Base-by-base conservation (phyloP, 2,113 vertebrate species). In the Nothocercus nigrocapillus region DNA sequence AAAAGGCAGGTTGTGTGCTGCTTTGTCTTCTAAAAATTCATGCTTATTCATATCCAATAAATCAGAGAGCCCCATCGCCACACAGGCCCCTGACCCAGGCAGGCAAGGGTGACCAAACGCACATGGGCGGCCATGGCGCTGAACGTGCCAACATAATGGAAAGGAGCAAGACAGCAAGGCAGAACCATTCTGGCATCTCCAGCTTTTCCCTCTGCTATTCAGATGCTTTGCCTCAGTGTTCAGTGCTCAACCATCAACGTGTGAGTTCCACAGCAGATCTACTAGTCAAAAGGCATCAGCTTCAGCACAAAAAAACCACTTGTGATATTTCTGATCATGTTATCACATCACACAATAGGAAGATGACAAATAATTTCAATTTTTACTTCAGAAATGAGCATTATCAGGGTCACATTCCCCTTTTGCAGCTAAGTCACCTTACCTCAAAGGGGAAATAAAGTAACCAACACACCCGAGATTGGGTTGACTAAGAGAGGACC, bases 261-360 rank as follows among this genome's bases (percentile, higher is more conserved):
- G 47, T 15, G 38, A 59, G 67, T 38, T 88, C 36, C 18, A 40
- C 51, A 58, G 58, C 58, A 84, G 45, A 87, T 53, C 80, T 66
- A 51, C 76, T 17, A 11, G 53, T 42, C 74, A 74, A 82, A 91
- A 89, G 18, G 91, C 51, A 92, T 34, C 83, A 93, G 44, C 82
- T 87, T 81, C 85, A 84, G 34, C 24, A 25, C n/a, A 4, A 59
- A 17, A 78, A 53, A 88, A 81, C 67, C 67, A 84, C 19, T 63
- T 28, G 49, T 30, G 80, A 80, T 22, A 70, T 80, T 70, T 81
- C 34, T 54, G 82, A 53, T 7, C 32, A 51, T 62, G 49, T 63
- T 70, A 64, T 66, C 66, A 18, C 17, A n/a, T 14, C 73, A 42
- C 47, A 25, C 70, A 73, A 63, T 53, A 66, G 61, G 54, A 81